phyloP scores from a whole-genome alignment of 2,797 vertebrate genomes.

The Neostethus bicornis region DNA sequence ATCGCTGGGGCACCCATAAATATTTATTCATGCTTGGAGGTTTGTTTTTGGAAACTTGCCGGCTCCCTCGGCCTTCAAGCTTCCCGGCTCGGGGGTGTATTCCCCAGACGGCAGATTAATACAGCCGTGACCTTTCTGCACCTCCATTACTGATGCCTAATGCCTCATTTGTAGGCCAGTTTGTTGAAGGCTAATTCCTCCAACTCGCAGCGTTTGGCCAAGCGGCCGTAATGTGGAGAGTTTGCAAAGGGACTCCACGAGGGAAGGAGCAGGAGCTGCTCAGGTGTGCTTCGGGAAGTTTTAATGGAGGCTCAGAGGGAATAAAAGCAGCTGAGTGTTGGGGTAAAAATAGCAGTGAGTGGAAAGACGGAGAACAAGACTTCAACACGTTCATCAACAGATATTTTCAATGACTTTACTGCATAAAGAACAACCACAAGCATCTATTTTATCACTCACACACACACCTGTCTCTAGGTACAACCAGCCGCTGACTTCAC shows the following conservation, averaged over 20 bases:
- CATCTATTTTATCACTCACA: slow-evolving; percentile 16
- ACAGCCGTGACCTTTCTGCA: slow-evolving; percentile 74
- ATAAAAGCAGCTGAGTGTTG: slow-evolving; percentile 23
- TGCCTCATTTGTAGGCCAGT: slow-evolving; percentile 77
- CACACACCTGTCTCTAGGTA: slow-evolving; percentile 14
- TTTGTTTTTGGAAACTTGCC: slow-evolving; percentile 64
- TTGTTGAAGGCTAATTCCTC: slow-evolving; percentile 65
- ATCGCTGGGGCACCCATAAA: slow-evolving; percentile 46
- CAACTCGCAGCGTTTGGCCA: slow-evolving; percentile 34
- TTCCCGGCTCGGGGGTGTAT: slow-evolving; percentile 50
- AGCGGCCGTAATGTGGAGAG: neutral
- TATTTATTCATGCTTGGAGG: slow-evolving; percentile 70
- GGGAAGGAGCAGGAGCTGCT: slow-evolving; percentile 19
- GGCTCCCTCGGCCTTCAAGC: slow-evolving; percentile 30
- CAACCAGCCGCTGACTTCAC: neutral
- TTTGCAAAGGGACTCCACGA: slow-evolving; percentile 14
- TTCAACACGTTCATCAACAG: slow-evolving; percentile 29
- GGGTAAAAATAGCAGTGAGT: slow-evolving; percentile 19
- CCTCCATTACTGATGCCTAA: slow-evolving; percentile 74
- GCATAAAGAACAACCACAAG: slow-evolving; percentile 15
- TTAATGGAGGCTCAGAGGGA: slow-evolving; percentile 28
- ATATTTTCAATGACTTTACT: slow-evolving; percentile 28
- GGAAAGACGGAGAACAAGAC: slow-evolving; percentile 10
- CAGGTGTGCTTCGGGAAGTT: slow-evolving; percentile 43
- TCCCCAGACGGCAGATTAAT: slow-evolving; percentile 76